Evolutionary conservation across 2,113 vertebrate genomes (phyloP).

Genomic region (Typhlomys cinereus): DNA sequence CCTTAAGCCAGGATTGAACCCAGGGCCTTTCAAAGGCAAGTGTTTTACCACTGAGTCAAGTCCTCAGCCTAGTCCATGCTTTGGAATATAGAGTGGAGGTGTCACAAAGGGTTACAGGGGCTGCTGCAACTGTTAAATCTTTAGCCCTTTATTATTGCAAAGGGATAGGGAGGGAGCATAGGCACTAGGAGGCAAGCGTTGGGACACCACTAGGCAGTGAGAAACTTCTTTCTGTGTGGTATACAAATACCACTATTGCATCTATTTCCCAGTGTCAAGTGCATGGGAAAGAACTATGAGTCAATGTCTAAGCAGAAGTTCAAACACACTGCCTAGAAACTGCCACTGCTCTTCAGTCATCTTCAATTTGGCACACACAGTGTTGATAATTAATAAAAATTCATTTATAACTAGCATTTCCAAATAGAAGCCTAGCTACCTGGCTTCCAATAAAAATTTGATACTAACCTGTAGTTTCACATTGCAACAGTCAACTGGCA

Average conservation of each 20-base stretch:
- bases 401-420: conserved; percentile 8
- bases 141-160: background rate
- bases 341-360: background rate
- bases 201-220: background rate
- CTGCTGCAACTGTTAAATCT: background rate
- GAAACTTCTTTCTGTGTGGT: background rate
- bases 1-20: background rate
- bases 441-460: background rate
- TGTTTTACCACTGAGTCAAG: too few species aligned
- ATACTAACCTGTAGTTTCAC: background rate
- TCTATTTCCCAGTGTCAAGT: background rate
- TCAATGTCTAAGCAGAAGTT: background rate
- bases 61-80: background rate
- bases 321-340: background rate
- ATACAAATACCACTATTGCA: background rate
- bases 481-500: background rate
- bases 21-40: background rate
- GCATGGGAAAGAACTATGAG: background rate
- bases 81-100: background rate
- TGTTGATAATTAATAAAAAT: background rate
- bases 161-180: background rate
- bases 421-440: background rate
- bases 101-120: background rate
- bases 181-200: background rate
- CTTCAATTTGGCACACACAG: background rate